Percentiles rank a stretch among this genome's conserved stretches.
Evolutionary conservation across 2,888 invertebrate species (phyloP).

Genomic region (Thecocarcelia acutangulata): DNA sequence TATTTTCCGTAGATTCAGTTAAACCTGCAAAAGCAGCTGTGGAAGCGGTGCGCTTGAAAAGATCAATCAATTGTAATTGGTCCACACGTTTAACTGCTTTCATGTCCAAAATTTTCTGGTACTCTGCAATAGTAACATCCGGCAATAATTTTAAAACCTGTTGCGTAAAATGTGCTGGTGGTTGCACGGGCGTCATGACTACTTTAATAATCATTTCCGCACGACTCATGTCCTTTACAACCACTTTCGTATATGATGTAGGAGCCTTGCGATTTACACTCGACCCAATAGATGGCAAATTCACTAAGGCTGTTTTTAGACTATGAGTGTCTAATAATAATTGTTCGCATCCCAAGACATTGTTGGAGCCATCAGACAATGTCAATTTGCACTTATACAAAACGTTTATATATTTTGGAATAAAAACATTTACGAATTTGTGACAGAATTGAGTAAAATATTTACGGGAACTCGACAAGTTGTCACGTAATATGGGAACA

Average conservation of each 20-base stretch:
- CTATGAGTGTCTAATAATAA: conserved; percentile 95
- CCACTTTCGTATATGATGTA: conserved; percentile 90
- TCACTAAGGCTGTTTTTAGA: conserved; percentile 95
- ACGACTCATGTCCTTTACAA: conserved; percentile 93
- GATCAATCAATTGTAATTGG: conserved; percentile 83
- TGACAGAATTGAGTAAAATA: conserved; percentile 99
- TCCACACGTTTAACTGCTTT: conserved; percentile 87
- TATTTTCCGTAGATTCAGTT: conserved; percentile 41
- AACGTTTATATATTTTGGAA: conserved; percentile 95
- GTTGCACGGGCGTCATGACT: conserved; percentile 95
- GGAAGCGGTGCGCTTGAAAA: conserved; percentile 82
- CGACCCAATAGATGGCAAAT: conserved; percentile 95
- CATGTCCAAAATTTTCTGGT: conserved; percentile 97
- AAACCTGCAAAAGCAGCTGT: conserved; percentile 73
- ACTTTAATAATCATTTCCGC: conserved; percentile 99
- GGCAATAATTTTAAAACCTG: conserved; percentile 95
- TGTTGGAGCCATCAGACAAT: conserved; percentile 79
- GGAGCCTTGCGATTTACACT: conserved; percentile 94
- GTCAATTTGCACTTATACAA: conserved; percentile 94
- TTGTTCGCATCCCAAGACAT: conserved; percentile 94
- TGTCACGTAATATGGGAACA: conserved; percentile 94
- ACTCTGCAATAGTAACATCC: conserved; percentile 93
- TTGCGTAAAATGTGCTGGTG: conserved; percentile 90
- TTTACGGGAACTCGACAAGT: conserved; percentile 94
- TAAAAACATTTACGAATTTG: conserved; percentile 96